Conservation (phyloP, 1,140 invertebrate species). For the Calliphora vicina region DNA sequence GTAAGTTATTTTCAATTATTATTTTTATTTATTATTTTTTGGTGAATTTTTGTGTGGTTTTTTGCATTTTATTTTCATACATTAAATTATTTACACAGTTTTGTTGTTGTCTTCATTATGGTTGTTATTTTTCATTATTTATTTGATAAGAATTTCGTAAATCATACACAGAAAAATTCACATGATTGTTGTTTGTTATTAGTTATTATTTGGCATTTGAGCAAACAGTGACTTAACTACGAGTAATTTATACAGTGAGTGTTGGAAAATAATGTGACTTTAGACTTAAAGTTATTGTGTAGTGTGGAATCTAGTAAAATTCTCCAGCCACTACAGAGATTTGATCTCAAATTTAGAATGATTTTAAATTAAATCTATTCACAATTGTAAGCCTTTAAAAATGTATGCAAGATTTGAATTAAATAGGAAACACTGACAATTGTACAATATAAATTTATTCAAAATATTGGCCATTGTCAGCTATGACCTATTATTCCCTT, state of each 20-base stretch:
- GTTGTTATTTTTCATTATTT: background rate
- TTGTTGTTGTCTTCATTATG: background rate
- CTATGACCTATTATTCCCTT: too few species aligned
- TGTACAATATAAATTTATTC: too few species aligned
- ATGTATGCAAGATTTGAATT: too few species aligned
- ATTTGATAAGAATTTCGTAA: background rate
- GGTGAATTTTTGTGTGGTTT: background rate
- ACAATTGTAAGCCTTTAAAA: too few species aligned
- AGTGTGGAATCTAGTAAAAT: too few species aligned
- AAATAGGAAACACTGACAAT: too few species aligned
- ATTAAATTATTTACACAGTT: background rate
- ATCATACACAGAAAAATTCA: background rate
- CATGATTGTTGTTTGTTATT: conserved; percentile 12
- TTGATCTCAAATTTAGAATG: too few species aligned
- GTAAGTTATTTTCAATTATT: background rate
- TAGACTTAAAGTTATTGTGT: too few species aligned
- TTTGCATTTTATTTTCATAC: too few species aligned
- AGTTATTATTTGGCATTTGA: background rate
- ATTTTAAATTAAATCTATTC: too few species aligned
- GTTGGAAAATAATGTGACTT: background rate
- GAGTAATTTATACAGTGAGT: background rate
- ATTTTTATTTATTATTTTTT: background rate
- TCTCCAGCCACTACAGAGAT: too few species aligned
- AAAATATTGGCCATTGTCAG: too few species aligned
- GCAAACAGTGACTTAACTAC: background rate